Evolutionary conservation across 2,797 vertebrate species (phyloP).

Genomic region (Mergus octosetaceus): DNA sequence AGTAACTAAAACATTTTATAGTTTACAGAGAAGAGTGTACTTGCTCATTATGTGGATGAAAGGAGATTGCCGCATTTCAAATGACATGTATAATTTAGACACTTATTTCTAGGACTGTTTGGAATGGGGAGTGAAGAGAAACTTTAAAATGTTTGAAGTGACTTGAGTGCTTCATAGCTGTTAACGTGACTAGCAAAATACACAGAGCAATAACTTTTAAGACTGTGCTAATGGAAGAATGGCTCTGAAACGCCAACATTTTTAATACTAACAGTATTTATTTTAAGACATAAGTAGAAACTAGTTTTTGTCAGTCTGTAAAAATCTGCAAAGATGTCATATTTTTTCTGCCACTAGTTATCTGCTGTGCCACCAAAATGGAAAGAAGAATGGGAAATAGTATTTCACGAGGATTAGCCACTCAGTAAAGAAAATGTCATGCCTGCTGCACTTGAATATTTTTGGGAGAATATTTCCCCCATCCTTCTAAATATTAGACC

Average conservation of each 20-base stretch:
- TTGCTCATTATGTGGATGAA: conserved; percentile 63
- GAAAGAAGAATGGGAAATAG: background rate
- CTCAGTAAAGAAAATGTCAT: background rate
- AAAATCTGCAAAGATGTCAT: background rate
- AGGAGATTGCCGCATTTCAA: conserved; percentile 57
- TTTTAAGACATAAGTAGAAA: conserved; percentile 11
- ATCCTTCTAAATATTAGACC: background rate
- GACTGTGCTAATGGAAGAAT: conserved; percentile 15
- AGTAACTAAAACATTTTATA: conserved; percentile 12
- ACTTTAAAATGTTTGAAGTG: conserved; percentile 60
- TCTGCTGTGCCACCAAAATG: background rate
- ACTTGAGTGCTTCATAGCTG: conserved; percentile 47
- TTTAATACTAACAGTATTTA: background rate
- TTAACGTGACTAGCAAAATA: conserved; percentile 43
- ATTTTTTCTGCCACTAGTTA: background rate
- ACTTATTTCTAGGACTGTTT: conserved; percentile 62
- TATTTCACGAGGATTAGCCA: background rate
- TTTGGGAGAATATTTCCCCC: background rate
- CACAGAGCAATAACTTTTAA: background rate
- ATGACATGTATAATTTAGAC: conserved; percentile 71
- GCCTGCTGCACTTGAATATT: background rate
- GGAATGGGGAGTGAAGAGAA: conserved; percentile 48
- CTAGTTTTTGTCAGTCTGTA: background rate
- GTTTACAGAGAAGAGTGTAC: conserved; percentile 53
- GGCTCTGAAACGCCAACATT: background rate